Evolutionary conservation across 92 coral and sea anemone species (phyloP), one percentile per base, ranked within the genome.

Genomic region (Epizoanthus stellaris): DNA sequence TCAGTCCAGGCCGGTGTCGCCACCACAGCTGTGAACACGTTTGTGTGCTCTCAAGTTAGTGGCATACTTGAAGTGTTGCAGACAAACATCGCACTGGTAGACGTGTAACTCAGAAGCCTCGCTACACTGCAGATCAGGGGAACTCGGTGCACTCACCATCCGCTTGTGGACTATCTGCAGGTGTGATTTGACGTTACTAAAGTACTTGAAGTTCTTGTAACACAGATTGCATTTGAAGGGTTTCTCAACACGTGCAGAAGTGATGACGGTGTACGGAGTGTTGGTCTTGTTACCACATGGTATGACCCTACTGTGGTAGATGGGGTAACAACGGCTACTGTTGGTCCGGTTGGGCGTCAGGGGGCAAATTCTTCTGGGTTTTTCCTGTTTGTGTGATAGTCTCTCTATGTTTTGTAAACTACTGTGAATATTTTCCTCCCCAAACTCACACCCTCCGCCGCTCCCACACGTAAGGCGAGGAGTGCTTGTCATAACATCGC

Each of bases 171-270:
- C 93, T 4, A 94, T 85, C 67, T 88, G 82, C 25, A 85, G 63
- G 76, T 94, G 98, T 19, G 98, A 94, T 71, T 94, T 94, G 15
- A 94, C 58, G 59, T 94, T 94, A 66, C 95, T 88, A 15, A 90
- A 93, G 82, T 94, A 90, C 85, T 92, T 94, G 68, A 94, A 94
- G 47, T 86, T 90, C 85, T 94, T 91, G 62, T 73, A 47, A 87
- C 98, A 94, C 43, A 75, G 75, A 49, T 85, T 85, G 76, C 98
- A 94, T 69, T 67, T 85, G 77, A 68, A 89, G 7, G 88, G 87
- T 43, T 76, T 89, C 67, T 80, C 88, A 13, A 82, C 84, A 58
- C 42, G 67, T 10, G 70, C 61, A n/a, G 92, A 86, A n/a, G 83
- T 21, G 16, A 63, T 36, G n/a, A 64, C 60, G 14, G 61, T 40